These are phyloP conservation scores for Enteromius thamalakanensis DNA, from an alignment of 2,797 vertebrate genomes.

Conservation along the genomic window DNA sequence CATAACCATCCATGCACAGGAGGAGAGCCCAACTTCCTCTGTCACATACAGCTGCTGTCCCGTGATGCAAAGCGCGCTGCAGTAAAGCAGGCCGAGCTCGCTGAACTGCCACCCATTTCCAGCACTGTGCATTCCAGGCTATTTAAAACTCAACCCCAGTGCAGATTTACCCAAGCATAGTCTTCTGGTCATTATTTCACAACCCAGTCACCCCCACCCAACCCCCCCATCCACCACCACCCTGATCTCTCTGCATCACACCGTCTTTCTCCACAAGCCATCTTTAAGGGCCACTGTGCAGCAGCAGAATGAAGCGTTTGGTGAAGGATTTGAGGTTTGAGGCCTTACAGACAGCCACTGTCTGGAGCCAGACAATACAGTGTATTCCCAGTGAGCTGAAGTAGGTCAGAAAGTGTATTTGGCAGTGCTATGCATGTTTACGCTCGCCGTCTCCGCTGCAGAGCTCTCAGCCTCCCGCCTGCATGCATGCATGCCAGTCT, in stretches of 20 bases:
- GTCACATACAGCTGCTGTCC: conserved; percentile 50
- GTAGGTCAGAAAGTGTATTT: conserved; percentile 58
- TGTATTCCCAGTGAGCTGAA: conserved; percentile 45
- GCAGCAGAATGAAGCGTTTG: background rate
- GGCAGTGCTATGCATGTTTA: conserved; percentile 45
- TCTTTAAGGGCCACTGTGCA: conserved; percentile 23
- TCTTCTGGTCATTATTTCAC: conserved; percentile 58
- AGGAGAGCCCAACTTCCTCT: conserved; percentile 22
- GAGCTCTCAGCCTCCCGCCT: conserved; percentile 16
- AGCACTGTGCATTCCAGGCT: conserved; percentile 63
- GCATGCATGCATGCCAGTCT: conserved; percentile 24
- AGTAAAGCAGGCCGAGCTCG: conserved; percentile 37
- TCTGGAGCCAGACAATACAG: conserved; percentile 47
- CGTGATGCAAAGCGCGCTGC: conserved; percentile 36
- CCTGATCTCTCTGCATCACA: conserved; percentile 11
- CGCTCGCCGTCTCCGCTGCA: conserved; percentile 31
- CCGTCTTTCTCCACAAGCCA: conserved; percentile 13
- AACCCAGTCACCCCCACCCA: background rate
- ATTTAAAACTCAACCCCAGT: conserved; percentile 60
- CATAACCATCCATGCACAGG: background rate
- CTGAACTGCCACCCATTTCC: conserved; percentile 62
- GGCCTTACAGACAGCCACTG: conserved; percentile 30
- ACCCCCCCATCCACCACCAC: background rate
- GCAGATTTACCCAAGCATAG: conserved; percentile 51
- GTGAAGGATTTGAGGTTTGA: conserved; percentile 15